These are phyloP conservation scores for Ennomos quercinarius DNA, from an alignment of 2,888 invertebrate genomes.

Conservation along the genomic window DNA sequence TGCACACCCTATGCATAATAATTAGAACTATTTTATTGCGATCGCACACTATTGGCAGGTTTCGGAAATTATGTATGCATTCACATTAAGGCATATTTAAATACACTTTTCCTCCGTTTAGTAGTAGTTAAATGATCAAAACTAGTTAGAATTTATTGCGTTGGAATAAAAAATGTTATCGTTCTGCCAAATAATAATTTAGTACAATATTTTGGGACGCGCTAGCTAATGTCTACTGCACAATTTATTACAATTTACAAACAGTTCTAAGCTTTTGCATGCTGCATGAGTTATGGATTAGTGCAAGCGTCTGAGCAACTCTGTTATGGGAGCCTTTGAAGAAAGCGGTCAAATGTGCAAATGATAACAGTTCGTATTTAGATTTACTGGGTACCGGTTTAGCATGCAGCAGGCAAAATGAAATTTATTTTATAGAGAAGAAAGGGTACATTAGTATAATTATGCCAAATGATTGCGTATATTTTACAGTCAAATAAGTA, in stretches of 20 bases:
- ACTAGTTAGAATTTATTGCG: too few species aligned
- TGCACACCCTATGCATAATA: too few species aligned
- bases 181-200: too few species aligned
- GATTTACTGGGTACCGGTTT: slow-evolving; percentile 57
- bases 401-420: slow-evolving; percentile 84
- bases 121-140: background rate
- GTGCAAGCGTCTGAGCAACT: slow-evolving; percentile 68
- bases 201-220: slow-evolving; percentile 36
- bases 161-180: too few species aligned
- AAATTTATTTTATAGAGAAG: slow-evolving; percentile 43
- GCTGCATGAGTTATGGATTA: slow-evolving; percentile 76
- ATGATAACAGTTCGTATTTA: slow-evolving; percentile 55
- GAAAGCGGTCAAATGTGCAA: slow-evolving; percentile 63
- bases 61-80: too few species aligned
- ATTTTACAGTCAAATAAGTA: background rate
- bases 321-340: slow-evolving; percentile 54
- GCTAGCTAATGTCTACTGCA: slow-evolving; percentile 54
- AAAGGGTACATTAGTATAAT: slow-evolving; percentile 12
- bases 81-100: too few species aligned
- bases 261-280: slow-evolving; percentile 76
- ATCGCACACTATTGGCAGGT: too few species aligned
- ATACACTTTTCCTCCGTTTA: background rate
- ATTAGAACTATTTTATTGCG: too few species aligned
- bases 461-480: background rate
- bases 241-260: slow-evolving; percentile 38